These are phyloP conservation scores for Arctia plantaginis DNA, from an alignment of 2,888 invertebrate genomes.

Conservation along the genomic window DNA sequence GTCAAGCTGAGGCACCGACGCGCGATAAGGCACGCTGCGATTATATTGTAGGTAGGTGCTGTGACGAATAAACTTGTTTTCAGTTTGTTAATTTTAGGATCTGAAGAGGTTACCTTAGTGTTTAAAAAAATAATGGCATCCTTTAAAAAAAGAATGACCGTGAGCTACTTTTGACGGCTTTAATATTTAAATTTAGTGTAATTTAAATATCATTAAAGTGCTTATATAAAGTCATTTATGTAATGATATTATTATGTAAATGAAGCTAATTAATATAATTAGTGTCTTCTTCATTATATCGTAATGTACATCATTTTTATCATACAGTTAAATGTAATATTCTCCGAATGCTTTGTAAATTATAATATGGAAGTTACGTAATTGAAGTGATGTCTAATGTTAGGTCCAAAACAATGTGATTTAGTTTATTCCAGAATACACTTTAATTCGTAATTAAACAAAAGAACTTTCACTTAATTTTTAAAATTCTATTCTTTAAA, in stretches of 20 bases:
- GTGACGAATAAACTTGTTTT: constrained; percentile 43
- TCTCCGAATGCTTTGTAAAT: not conserved
- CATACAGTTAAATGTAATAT: not conserved
- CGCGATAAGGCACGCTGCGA: constrained; percentile 58
- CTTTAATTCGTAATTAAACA: too few relatives aligned
- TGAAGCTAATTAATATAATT: not conserved
- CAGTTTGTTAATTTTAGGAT: constrained; percentile 24
- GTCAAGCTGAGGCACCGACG: constrained; percentile 46
- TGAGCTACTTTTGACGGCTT: not conserved
- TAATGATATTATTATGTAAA: constrained; percentile 18
- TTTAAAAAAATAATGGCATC: constrained; percentile 7
- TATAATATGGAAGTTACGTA: not conserved
- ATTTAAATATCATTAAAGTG: constrained; percentile 19
- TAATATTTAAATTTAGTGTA: constrained; percentile 5
- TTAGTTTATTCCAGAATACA: not conserved
- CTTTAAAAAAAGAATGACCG: not conserved
- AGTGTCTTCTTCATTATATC: not conserved
- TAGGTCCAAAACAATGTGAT: not conserved
- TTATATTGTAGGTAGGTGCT: constrained; percentile 43
- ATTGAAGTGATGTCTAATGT: not conserved
- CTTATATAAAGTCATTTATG: constrained; percentile 8
- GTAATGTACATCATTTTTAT: not conserved
- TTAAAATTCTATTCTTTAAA: too few relatives aligned
- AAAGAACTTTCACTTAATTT: too few relatives aligned
- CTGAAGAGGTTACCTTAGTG: constrained; percentile 11